These are phyloP conservation scores for Siniperca knerii DNA, from an alignment of 2,113 vertebrate genomes.

Conservation along the genomic window DNA sequence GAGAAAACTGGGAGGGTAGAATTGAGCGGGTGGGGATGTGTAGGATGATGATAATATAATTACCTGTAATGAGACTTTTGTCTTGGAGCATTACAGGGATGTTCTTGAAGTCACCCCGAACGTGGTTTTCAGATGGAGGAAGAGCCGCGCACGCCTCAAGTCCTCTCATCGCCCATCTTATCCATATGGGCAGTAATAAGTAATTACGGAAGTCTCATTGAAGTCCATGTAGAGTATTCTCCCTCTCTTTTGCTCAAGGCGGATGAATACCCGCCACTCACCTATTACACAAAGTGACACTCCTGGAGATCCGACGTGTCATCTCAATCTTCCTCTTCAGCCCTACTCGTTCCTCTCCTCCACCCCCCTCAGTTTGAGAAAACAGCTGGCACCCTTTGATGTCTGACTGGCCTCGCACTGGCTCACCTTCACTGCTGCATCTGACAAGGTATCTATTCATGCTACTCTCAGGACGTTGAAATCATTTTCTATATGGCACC, in stretches of 20 bases:
- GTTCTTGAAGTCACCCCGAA: slow-evolving; percentile 91
- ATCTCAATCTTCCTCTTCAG: slow-evolving; percentile 82
- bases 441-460: slow-evolving; percentile 74
- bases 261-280: slow-evolving; percentile 86
- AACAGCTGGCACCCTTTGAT: slow-evolving; percentile 93
- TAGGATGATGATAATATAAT: slow-evolving; percentile 82
- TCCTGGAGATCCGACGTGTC: slow-evolving; percentile 79
- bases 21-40: no score
- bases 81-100: slow-evolving; percentile 92
- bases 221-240: slow-evolving; percentile 90
- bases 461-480: slow-evolving; percentile 43
- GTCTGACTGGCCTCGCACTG: slow-evolving; percentile 81
- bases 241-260: slow-evolving; percentile 51
- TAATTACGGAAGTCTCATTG: slow-evolving; percentile 97
- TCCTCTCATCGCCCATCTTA: slow-evolving; percentile 85
- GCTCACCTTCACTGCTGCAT: slow-evolving; percentile 89
- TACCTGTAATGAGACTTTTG: slow-evolving; percentile 97
- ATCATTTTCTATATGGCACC: slow-evolving; percentile 74
- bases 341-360: slow-evolving; percentile 78
- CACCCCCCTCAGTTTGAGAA: slow-evolving; percentile 82
- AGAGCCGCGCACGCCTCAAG: slow-evolving; percentile 80
- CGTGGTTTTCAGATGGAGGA: slow-evolving; percentile 88
- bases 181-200: slow-evolving; percentile 93
- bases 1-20: no score
- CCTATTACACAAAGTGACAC: slow-evolving; percentile 89